Percentiles rank a stretch among this genome's conserved stretches.
phyloP scores from a whole-genome alignment of 2,113 vertebrate species.

The Athene cunicularia region DNA sequence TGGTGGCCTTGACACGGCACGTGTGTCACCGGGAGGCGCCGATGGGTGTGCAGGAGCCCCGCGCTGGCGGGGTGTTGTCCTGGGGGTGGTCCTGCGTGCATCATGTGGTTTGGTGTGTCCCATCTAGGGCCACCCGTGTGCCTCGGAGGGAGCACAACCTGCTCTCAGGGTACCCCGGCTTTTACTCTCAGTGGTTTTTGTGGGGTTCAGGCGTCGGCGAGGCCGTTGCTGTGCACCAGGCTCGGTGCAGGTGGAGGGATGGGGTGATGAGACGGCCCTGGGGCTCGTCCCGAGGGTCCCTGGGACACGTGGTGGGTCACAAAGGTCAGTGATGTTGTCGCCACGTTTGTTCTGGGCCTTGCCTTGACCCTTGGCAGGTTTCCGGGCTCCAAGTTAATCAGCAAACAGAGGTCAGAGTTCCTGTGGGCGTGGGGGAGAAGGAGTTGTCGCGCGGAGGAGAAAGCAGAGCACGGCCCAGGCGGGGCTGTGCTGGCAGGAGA shows the following conservation, averaged over 20 bases:
- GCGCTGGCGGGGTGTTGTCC: no score
- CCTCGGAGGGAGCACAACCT: background rate
- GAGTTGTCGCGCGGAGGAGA: rapidly evolving
- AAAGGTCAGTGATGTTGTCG: background rate
- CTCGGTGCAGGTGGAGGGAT: rapidly evolving
- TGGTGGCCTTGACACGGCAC: no score
- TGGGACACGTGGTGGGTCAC: rapidly evolving
- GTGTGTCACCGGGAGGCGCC: rapidly evolving
- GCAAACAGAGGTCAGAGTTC: background rate
- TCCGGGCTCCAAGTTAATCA: background rate
- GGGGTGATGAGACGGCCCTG: rapidly evolving
- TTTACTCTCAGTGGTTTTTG: rapidly evolving
- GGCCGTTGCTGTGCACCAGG: rapidly evolving
- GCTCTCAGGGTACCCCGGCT: background rate
- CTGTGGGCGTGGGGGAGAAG: rapidly evolving
- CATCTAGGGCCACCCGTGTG: background rate
- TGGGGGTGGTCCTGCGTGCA: background rate
- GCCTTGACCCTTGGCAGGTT: background rate
- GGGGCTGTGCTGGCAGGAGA: rapidly evolving
- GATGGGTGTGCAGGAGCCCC: background rate
- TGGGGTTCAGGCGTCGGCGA: rapidly evolving
- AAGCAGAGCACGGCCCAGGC: rapidly evolving
- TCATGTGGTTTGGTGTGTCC: background rate
- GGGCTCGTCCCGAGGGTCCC: background rate
- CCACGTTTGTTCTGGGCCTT: rapidly evolving